Evolutionary conservation across 30 jellyfish, hydroid and myxozoan species (phyloP), one percentile per base, ranked within the genome.

Genomic region (Turritopsis rubra): DNA sequence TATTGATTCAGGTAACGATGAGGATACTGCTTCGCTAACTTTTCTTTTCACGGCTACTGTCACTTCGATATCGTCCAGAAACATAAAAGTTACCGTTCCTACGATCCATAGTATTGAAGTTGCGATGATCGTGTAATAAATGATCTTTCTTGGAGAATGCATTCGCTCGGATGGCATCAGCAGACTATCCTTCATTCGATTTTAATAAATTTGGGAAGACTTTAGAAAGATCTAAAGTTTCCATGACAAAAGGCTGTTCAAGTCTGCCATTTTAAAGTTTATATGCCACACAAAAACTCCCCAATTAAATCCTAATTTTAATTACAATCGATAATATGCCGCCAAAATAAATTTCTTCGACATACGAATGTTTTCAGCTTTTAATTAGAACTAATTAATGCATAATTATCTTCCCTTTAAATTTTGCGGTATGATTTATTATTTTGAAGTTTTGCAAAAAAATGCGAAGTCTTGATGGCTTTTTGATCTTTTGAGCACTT

Each of bases 1-100:
- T 41, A 41, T 41, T 9, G 1, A n/a, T 22, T 68, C 77, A 17
- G 77, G 30, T 0, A 68, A 68, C 21, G 81, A 52, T n/a, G 24
- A 27, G 79, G 53, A 9, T 25, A 41, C 66, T 86, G 83, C 60
- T 52, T 29, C 80, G 89, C 66, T 87, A n/a, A 85, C 28, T 26
- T 91, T 83, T 25, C 98, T 53, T 71, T 92, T 92, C 28, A 92
- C 98, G 73, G 94, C 96, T 25, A 92, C 96, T 1, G 98, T 92
- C 29, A 92, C 98, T 85, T 92, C 98, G 80, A 92, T 92, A 81
- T 92, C 98, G 82, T 92, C 96, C 52, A 92, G 81, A 89, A 92
- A 92, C 82, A 92, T 76, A 87, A 92, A 92, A 4, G 94, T 84
- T 1, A 92, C 53, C 24, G 98, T 92, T 66, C 98, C 98, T 8